Percentiles rank a stretch among this genome's conserved stretches.
These are phyloP conservation scores for Pseudopleuronectes americanus DNA, from an alignment of 2,797 vertebrate species.

Conservation along the genomic window DNA sequence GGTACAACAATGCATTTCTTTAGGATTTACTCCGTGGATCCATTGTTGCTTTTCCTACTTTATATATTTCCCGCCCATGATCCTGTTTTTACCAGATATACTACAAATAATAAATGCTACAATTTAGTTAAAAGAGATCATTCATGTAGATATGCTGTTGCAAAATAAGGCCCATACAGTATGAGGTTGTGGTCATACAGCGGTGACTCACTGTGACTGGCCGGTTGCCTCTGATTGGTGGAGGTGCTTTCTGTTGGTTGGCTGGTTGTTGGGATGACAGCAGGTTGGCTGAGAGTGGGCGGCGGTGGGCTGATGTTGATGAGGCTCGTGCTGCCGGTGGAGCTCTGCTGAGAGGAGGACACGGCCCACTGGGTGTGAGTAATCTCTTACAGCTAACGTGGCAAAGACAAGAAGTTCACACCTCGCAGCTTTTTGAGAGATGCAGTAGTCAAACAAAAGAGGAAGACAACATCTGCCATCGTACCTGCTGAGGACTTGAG, in stretches of 20 bases:
- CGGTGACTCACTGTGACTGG: conserved; percentile 84
- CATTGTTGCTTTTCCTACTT: no score
- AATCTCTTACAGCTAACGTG: background rate
- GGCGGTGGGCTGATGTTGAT: conserved; percentile 79
- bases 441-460: background rate
- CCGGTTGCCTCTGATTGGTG: conserved; percentile 78
- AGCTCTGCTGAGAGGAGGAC: conserved; percentile 46
- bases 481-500: conserved; percentile 67
- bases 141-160: background rate
- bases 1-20: no score
- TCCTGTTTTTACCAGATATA: conserved; percentile 10
- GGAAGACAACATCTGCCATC: background rate
- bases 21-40: no score
- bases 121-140: background rate
- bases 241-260: conserved; percentile 62
- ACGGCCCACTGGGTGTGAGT: background rate
- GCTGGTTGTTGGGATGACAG: conserved; percentile 65
- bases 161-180: background rate
- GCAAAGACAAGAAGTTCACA: background rate
- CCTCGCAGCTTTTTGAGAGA: background rate
- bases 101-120: background rate
- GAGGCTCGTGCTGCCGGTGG: conserved; percentile 66
- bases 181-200: background rate
- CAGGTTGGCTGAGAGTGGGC: conserved; percentile 71
- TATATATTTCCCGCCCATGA: background rate